Conservation (phyloP, 2,797 vertebrate species). For the Sarcoramphus papa region DNA sequence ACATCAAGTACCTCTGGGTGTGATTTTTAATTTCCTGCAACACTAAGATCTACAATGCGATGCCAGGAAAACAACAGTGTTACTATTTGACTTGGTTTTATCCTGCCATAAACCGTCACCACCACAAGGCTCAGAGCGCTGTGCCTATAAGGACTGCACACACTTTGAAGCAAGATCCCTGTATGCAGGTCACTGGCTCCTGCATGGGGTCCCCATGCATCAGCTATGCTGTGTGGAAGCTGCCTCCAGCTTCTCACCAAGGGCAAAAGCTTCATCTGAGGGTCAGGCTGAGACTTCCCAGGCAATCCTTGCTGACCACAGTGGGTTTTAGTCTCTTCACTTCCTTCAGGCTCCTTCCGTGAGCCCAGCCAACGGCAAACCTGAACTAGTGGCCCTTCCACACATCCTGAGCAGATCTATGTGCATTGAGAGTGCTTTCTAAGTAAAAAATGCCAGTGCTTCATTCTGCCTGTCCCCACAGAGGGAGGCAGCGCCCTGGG, state of each 20-base stretch:
- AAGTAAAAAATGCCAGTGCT: not conserved
- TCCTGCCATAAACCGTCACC: not conserved
- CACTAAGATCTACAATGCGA: not conserved
- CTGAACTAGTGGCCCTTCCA: not conserved
- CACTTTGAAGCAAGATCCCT: not conserved
- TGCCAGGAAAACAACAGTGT: not conserved
- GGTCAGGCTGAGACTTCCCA: not conserved
- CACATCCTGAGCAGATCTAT: not conserved
- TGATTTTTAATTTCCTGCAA: not conserved
- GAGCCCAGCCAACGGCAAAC: not conserved
- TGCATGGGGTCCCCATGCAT: not conserved
- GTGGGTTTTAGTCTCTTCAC: not conserved
- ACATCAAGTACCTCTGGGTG: not conserved
- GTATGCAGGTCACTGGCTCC: not conserved
- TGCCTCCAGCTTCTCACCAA: not conserved
- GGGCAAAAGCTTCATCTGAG: not conserved
- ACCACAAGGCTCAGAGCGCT: not conserved
- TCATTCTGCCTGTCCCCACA: not conserved
- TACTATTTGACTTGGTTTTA: not conserved
- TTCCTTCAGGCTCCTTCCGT: not conserved
- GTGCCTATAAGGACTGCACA: not conserved
- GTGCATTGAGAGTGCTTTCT: rapidly evolving
- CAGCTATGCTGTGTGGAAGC: not conserved
- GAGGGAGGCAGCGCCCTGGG: not conserved
- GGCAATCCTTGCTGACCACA: not conserved